Conservation (phyloP, 2,797 vertebrate species). For the Microcaecilia unicolor region DNA sequence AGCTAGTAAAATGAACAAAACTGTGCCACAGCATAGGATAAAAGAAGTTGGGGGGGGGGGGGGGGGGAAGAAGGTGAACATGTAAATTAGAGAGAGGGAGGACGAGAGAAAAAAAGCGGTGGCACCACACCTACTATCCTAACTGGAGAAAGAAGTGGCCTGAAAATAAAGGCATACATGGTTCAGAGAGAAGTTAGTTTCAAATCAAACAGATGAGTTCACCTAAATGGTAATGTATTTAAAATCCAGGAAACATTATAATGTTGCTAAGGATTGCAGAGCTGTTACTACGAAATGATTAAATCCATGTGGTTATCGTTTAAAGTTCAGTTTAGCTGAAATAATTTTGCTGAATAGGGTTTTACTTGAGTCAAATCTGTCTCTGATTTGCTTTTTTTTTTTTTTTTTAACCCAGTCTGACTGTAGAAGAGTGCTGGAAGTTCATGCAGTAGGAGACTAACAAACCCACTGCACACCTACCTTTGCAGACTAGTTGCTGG, state of each 20-base stretch:
- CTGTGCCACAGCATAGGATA: conserved; percentile 44
- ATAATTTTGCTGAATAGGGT: background rate
- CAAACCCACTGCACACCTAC: too few species aligned
- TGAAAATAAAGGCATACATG: background rate
- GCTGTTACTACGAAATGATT: too few species aligned
- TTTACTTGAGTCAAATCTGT: background rate
- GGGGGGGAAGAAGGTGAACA: conserved; percentile 9
- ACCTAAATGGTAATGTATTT: too few species aligned
- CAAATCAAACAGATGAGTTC: background rate
- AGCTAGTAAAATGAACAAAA: conserved; percentile 75
- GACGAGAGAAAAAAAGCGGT: too few species aligned
- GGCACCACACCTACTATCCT: too few species aligned
- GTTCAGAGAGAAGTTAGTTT: background rate
- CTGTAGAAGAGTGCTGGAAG: conserved; percentile 10
- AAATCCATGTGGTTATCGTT: too few species aligned
- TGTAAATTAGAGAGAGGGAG: background rate
- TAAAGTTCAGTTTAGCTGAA: background rate
- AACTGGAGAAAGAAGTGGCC: background rate
- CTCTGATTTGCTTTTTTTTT: too few species aligned
- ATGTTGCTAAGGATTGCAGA: too few species aligned
- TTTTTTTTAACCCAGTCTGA: background rate
- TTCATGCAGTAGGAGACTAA: conserved; percentile 36
- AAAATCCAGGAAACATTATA: too few species aligned
- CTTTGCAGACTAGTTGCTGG: conserved; percentile 62
- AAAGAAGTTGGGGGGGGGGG: too few species aligned